Percentiles rank a stretch among this genome's conserved stretches.
Evolutionary conservation across 2,888 invertebrate species (phyloP).

Genomic region (Biston stratarius): DNA sequence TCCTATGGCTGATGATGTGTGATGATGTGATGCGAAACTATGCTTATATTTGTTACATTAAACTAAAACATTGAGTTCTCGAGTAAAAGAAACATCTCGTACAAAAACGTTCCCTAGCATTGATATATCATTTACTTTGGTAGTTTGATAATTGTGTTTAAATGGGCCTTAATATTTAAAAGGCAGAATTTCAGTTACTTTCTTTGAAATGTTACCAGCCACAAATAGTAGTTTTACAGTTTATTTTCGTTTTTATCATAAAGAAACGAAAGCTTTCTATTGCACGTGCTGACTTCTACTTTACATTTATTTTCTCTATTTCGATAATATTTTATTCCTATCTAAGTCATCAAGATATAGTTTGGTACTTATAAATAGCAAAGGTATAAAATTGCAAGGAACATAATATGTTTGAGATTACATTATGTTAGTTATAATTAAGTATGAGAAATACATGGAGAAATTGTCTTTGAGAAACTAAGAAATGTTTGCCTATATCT

Average conservation of each 20-base stretch:
- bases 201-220: not conserved
- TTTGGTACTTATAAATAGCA: constrained; percentile 33
- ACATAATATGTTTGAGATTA: constrained; percentile 20
- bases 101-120: not conserved
- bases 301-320: constrained; percentile 57
- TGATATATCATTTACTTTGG: constrained; percentile 2
- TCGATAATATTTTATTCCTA: constrained; percentile 59
- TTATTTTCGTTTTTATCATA: not conserved
- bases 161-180: not conserved
- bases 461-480: not conserved
- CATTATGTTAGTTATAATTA: constrained; percentile 12
- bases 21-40: no score
- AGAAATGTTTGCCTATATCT: not conserved
- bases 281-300: constrained; percentile 43
- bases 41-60: no score
- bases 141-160: constrained; percentile 1
- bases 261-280: constrained; percentile 37
- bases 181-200: not conserved
- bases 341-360: constrained; percentile 48
- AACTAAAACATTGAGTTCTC: not conserved
- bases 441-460: constrained; percentile 3
- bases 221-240: no score
- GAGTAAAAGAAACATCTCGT: constrained; percentile 17
- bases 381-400: constrained; percentile 31
- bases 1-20: no score